Percentiles rank a stretch among this genome's conserved stretches.
Conservation (phyloP, 2,113 vertebrate species). For the Antennarius striatus region DNA sequence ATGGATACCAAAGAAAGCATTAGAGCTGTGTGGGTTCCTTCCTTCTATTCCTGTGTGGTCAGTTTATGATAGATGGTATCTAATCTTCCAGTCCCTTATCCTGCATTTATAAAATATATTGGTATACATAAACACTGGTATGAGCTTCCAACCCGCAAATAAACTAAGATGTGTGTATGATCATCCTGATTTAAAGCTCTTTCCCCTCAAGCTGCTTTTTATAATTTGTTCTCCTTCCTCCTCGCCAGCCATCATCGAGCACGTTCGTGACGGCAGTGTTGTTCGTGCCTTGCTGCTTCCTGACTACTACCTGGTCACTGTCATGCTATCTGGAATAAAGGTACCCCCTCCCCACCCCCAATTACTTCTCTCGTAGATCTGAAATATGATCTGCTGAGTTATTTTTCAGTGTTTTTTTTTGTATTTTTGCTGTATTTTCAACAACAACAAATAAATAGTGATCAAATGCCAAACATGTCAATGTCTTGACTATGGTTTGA, state of each 20-base stretch:
- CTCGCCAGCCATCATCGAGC: slow-evolving; percentile 91
- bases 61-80: no score
- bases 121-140: not conserved
- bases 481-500: not conserved
- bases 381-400: no score
- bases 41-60: no score
- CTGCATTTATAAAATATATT: not conserved
- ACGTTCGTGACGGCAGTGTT: slow-evolving; percentile 93
- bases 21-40: not conserved
- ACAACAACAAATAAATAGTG: not conserved
- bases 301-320: slow-evolving; percentile 92
- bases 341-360: slow-evolving; percentile 60
- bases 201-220: not conserved
- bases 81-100: not conserved
- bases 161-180: not conserved
- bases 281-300: slow-evolving; percentile 95
- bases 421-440: no score
- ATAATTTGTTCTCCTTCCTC: slow-evolving; percentile 3
- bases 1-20: not conserved
- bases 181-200: not conserved
- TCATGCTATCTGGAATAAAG: slow-evolving; percentile 98
- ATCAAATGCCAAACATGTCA: not conserved
- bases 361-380: no score
- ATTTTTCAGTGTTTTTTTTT: no score
- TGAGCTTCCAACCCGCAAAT: not conserved